Base-by-base conservation (phyloP, 2,797 vertebrate species). In the Sebastes hopkinsi region DNA sequence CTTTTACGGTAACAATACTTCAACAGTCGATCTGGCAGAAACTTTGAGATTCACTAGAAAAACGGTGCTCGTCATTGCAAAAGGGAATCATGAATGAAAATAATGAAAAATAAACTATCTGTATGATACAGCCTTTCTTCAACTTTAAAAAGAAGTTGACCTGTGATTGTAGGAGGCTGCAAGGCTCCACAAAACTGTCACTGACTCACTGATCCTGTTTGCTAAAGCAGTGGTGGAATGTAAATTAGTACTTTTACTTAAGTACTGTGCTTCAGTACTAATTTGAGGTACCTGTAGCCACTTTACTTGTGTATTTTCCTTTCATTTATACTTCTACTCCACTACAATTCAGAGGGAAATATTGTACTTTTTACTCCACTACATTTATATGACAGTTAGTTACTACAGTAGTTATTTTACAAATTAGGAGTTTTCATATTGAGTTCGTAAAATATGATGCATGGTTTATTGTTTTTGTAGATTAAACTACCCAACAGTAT, bases 191-290 rank as follows among this genome's bases (percentile, higher is more conserved):
- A 75, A 70, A 60, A 74, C 60, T 65, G 42, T 75, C 79, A 76
- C 77, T 76, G 79, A 75, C 86, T 23, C 23, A 23, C 64, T 88
- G 67, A 86, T 85, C 64, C 42, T 84, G 62, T 81, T 84, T 84
- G 83, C 23, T 77, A 10, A 12, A 13, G 67, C n/a, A 22, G 13
- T 34, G 3, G 4, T 7, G 27, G 11, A 76, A 68, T 68, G 58
- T 54, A 83, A 75, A 80, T 61, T 55, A 71, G 27, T 50, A 67
- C 18, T 46, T 64, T 36, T 68, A 30, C 25, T 60, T 0, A 67
- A 52, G 30, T 60, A 34, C 8, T 61, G 34, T 30, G 14, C 30
- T 34, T 42, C 8, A 38, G 4, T 20, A 38, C 29, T 22, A 0
- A 30, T 30, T 10, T n/a, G 8, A 52, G 3, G 6, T 38, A 50